Base-by-base conservation (phyloP, 2,797 vertebrate genomes). In the Choloepus didactylus region DNA sequence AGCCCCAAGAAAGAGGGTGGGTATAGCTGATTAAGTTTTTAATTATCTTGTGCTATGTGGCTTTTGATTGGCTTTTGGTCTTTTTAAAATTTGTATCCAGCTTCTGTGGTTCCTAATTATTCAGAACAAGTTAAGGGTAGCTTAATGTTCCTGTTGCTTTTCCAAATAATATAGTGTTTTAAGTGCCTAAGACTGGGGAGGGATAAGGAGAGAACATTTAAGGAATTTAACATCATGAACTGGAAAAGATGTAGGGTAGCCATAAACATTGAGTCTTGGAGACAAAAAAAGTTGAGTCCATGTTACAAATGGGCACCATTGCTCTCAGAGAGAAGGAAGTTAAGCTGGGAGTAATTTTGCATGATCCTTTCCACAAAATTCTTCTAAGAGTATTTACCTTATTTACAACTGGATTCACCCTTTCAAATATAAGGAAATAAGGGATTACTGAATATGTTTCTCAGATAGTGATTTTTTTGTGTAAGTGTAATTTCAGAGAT, bases 401-500 rank as follows among this genome's bases (percentile, higher is more conserved):
- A 2, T 84, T 95, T 87, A 85, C 19, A 69, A 66, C 7, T 82
- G 18, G 38, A 83, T 81, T 89, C n/a, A 90, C 31, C 14, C 83
- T 56, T 93, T 77, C 12, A 75, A 84, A 46, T 92, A 54, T 56
- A 89, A 70, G 49, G 79, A 94, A 51, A 19, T 62, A 4, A 31
- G 5, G 21, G 25, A 15, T 81, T 81, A 93, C 66, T 7, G 19
- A 70, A 62, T 51, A 46, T 2, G 19, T 4, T 25, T 83, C 38
- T 77, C 1, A 56, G 38, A 23, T 2, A 64, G 19, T 69, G 21
- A 41, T 81, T 88, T 93, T 54, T 59, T 67, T n/a, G 0, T 80
- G 15, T 76, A 62, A 23, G 0, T 97, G 98, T 96, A 98, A 87
- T 98, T 97, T 96, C 84, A 96, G 14, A 97, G 80, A 16, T 91